Conservation (phyloP, 1,140 invertebrate species). For the Nasonia longicornis region DNA sequence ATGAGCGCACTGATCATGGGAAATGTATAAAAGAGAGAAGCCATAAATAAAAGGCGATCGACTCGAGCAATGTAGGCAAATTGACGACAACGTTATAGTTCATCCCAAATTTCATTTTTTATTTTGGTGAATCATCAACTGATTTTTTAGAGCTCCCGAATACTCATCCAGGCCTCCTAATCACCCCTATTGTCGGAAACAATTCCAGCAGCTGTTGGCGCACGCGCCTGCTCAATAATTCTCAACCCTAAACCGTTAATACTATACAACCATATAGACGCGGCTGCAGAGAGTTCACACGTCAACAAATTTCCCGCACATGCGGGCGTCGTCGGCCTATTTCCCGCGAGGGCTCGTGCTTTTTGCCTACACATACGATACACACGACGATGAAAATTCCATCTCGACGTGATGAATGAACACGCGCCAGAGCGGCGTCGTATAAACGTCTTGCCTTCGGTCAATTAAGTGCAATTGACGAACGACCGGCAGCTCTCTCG, state of each 20-base stretch:
- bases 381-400: slow-evolving; percentile 22
- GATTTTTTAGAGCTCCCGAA: background rate
- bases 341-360: background rate
- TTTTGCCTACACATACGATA: background rate
- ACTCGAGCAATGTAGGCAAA: background rate
- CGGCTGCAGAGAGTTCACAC: background rate
- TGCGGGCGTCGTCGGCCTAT: slow-evolving; percentile 17
- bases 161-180: slow-evolving; percentile 10
- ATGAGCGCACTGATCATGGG: too few species aligned
- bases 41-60: background rate
- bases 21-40: background rate
- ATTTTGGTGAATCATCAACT: background rate
- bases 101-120: background rate
- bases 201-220: background rate
- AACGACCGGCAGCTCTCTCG: slow-evolving; percentile 53
- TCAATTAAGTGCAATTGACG: slow-evolving; percentile 65
- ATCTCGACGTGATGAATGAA: slow-evolving; percentile 1
- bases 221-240: slow-evolving; percentile 12
- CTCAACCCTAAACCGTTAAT: slow-evolving; percentile 11
- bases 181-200: slow-evolving; percentile 16
- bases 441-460: slow-evolving; percentile 48
- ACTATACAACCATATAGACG: background rate
- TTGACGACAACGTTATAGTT: too few species aligned
- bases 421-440: slow-evolving; percentile 37
- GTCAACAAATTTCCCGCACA: slow-evolving; percentile 39